Base-by-base conservation (phyloP, 2,113 vertebrate genomes). In the Ageneiosus marmoratus region DNA sequence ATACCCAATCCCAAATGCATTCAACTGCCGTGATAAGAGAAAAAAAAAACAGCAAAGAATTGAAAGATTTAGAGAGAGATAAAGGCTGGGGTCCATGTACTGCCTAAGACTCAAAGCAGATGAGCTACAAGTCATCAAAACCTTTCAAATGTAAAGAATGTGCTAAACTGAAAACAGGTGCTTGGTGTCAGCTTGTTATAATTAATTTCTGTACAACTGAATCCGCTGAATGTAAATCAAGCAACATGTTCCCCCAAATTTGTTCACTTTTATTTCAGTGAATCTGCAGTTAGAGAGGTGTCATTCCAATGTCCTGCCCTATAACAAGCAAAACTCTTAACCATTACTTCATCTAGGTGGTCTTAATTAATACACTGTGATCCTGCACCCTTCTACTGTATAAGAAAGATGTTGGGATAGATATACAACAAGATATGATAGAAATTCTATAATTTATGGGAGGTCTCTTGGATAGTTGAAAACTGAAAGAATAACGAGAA, bases 1-100 rank as follows among this genome's bases (percentile, higher is more conserved):
- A 86, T 88, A 91, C 83, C 84, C 81, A 83, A 86, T 86, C 82
- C 84, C 82, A 90, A 91, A 91, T 77, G 82, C 80, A 87, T 81
- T 84, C 89, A 91, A 87, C 89, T 86, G 87, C 44, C 73, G 56
- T 81, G 88, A 93, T 90, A 87, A 91, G 85, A 41, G 16, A 67
- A 79, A 79, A 78, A 46, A 69, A 79, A 79, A 78, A 46, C 16
- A 37, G 13, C 65, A 82, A 80, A 70, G 86, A 85, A 53, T 50
- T 32, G 41, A 80, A 50, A 67, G 63, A 58, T 37, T 8, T 41
- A 41, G 15, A 29, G 50, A 75, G 27, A 65, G 41, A 44, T 51
- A n/a, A 60, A 34, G 41, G 53, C 79, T 41, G 48, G 8, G 15
- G 32, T 56, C 41, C 65, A n/a, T 83, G n/a, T 41, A 41, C 37